Conservation (phyloP, 2,888 invertebrate genomes). For the Campaea margaritaria region DNA sequence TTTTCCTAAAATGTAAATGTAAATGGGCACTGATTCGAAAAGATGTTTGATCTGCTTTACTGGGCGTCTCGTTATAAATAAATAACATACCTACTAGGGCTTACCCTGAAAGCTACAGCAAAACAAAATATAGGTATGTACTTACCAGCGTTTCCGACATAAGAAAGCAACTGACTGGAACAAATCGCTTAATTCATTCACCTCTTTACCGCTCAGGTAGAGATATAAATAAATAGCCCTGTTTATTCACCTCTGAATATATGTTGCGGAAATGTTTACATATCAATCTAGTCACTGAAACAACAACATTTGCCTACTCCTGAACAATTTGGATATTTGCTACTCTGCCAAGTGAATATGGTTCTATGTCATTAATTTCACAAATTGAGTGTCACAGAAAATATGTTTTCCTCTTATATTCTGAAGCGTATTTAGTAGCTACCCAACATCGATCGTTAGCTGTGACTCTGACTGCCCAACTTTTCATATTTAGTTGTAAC, state of each 20-base stretch:
- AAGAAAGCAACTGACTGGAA: background rate
- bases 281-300: constrained; percentile 33
- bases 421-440: background rate
- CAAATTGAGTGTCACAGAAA: constrained; percentile 15
- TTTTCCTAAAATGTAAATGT: too few species aligned
- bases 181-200: constrained; percentile 47
- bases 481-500: constrained; percentile 4
- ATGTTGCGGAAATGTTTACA: constrained; percentile 33
- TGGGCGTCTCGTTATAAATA: too few species aligned
- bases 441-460: too few species aligned
- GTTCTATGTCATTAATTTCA: constrained; percentile 26
- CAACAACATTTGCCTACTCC: constrained; percentile 28
- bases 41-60: too few species aligned
- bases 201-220: constrained; percentile 50
- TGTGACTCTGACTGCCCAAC: background rate
- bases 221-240: constrained; percentile 45
- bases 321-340: constrained; percentile 22
- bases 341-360: constrained; percentile 25
- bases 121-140: too few species aligned
- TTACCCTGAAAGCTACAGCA: too few species aligned
- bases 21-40: too few species aligned
- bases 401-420: constrained; percentile 8
- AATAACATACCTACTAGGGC: too few species aligned
- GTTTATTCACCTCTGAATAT: constrained; percentile 34
- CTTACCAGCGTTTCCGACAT: background rate